Percentiles rank a stretch among this genome's conserved stretches.
Conservation (phyloP, 2,797 vertebrate species). For the Dipus sagitta region DNA sequence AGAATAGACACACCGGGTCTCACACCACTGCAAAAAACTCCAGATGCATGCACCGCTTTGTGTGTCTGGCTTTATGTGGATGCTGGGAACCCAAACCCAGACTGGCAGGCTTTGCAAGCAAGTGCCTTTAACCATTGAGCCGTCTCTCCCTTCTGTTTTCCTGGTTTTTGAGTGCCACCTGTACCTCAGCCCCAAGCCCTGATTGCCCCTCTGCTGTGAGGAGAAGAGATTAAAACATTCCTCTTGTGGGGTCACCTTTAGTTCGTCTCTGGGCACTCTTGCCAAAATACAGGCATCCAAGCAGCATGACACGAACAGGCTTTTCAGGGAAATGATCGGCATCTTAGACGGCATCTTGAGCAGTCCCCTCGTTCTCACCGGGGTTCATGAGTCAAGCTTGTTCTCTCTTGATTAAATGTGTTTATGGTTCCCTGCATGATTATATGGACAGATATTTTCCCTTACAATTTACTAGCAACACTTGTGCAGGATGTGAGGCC, state of each 20-base stretch:
- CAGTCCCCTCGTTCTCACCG: slow-evolving; percentile 81
- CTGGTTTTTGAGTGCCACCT: not conserved
- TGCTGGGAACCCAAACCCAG: no score
- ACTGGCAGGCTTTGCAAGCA: no score
- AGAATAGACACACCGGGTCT: no score
- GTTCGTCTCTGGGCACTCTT: not conserved
- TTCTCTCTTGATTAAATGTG: slow-evolving; percentile 86
- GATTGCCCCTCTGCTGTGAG: not conserved
- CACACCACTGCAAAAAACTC: no score
- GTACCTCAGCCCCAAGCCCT: not conserved
- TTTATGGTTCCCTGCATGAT: slow-evolving; percentile 83
- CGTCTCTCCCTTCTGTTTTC: no score
- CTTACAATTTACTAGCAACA: slow-evolving; percentile 84
- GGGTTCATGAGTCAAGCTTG: slow-evolving; percentile 84
- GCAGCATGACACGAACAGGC: slow-evolving; percentile 52
- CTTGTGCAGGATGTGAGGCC: slow-evolving; percentile 82
- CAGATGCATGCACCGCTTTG: no score
- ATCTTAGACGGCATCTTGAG: slow-evolving; percentile 73
- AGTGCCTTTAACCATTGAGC: no score
- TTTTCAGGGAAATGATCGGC: slow-evolving; percentile 65
- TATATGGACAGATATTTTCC: slow-evolving; percentile 87
- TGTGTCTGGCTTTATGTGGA: no score
- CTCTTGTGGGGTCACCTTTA: slow-evolving; percentile 24
- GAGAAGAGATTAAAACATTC: slow-evolving; percentile 14
- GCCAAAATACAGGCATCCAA: slow-evolving; percentile 55